Evolutionary conservation across 2,113 vertebrate species (phyloP), one percentile per base, ranked within the genome.

Genomic region (Calonectris borealis): DNA sequence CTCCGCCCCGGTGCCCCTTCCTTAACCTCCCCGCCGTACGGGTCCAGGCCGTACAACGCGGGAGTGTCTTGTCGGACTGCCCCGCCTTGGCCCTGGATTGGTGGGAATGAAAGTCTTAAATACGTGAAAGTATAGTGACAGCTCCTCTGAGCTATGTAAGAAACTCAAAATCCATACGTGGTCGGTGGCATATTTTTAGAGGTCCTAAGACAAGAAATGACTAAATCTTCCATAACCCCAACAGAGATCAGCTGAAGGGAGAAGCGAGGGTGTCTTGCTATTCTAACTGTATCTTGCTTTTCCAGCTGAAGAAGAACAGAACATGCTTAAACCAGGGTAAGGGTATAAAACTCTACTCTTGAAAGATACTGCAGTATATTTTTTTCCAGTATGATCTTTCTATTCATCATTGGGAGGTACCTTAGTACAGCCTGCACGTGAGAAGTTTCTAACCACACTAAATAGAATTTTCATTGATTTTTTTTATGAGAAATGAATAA

Each of bases 101-200:
- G 3, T 3, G 27, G 62, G 48, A 27, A 6, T 11, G 25, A 10
- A 10, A 5, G 40, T 6, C 17, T 31, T 8, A 17, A 6, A 3
- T 13, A 16, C 1, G 0, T 2, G 16, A 4, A 5, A 9, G 26
- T 1, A 1, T 1, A 3, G 58, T 10, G 31, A 3, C 32, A 2
- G 2, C 10, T 5, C 8, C 15, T 5, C 4, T 0, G 6, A 4
- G 60, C 32, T 2, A 17, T 1, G 15, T 5, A 0, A 0, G 26
- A 1, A 38, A 3, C 4, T 6, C 3, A 3, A 0, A 3, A 0
- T 3, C 6, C 0, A 0, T 1, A 3, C 2, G 0, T 9, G 6
- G 0, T 11, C 3, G 16, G 19, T 31, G 8, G 24, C 15, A 5
- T 14, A 2, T 4, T 13, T 55, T 32, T 10, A 18, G 12, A 42